Evolutionary conservation across 2,113 vertebrate genomes (phyloP), one percentile per base, ranked within the genome.

Genomic region (Glaucidium brasilianum): DNA sequence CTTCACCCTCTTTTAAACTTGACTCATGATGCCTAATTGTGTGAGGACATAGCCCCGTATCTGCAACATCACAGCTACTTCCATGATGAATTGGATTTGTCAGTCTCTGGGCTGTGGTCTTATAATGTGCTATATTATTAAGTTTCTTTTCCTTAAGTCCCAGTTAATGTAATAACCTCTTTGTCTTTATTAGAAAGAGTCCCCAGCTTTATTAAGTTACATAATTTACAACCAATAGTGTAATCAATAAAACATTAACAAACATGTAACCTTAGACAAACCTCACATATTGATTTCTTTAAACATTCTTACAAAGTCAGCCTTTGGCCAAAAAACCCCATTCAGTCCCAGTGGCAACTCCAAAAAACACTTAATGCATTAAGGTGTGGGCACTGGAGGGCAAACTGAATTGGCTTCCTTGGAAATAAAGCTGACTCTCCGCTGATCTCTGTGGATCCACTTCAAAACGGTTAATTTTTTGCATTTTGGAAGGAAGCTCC

Each of bases 231-330:
- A 96, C 96, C 97, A 93, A 96, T 97, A 95, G 77, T 0, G 32
- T 95, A 97, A 98, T 98, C 97, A 97, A 98, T 98, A 98, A 97
- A 97, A 97, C 97, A 96, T 98, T 97, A 98, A 96, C 96, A 97
- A 98, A 97, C 96, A 96, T 71, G 81, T 98, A 96, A 96, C 96
- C 96, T 94, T 83, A 52, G 68, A 97, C 95, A 97, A 98, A 97
- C 95, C 96, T 96, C 97, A 95, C 10, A 3, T 85, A 98, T 96
- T 97, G 97, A 98, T 98, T 97, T 79, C 67, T 88, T 95, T 95
- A 97, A 95, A 95, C 95, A 67, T 96, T 96, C 87, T 93, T 93
- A 90, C 89, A 97, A 96, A 97, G 88, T 50, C 79, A 92, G 86
- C 75, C 69, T 81, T 68, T 87, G 84, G 83, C 58, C n/a, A 16